Base-by-base conservation (phyloP, 2,888 invertebrate species). In the Pseudoips prasinana region DNA sequence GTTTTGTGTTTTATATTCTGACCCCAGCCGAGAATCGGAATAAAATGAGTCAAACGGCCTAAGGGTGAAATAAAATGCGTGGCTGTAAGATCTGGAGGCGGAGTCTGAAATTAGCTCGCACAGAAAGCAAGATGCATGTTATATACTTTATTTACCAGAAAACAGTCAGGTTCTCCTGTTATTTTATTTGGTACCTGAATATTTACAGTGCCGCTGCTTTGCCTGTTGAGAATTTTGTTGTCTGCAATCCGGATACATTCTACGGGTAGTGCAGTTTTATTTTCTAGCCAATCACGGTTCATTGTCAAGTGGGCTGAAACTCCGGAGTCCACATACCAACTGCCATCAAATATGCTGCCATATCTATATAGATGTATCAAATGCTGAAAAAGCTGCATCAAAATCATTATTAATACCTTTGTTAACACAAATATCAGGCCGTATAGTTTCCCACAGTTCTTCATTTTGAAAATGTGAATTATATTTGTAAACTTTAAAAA, bases 251-350 rank as follows among this genome's bases (percentile, higher is more conserved):
- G 9, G 20, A 29, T 29, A 8, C 11, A 18, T 22, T n/a, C 10
- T 22, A 22, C n/a, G n/a, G 28, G 11, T 10, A 20, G 28, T 10
- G 19, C 19, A 19, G 10, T 19, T 20, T 19, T 7, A 28, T 28
- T 19, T 20, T 19, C 19, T 19, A 28, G 10, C 28, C 28, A 28
- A 19, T 29, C 2, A 11, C n/a, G 10, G 8, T 22, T 7, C 10
- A 22, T 29, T 8, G 33, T 33, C 39, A 39, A 34, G 27, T 39
- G 34, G 20, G 24, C 25, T 14, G 31, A 28, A 8, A 31, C 39
- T 20, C 39, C 39, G 14, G 33, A 33, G 32, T 35, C 31, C n/a
- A 39, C 17, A 25, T 29, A 35, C 39, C 35, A 39, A 6, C 10
- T 10, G 8, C 25, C 14, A 25, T 24, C 17, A 22, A n/a, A n/a